Evolutionary conservation across 2,888 invertebrate species (phyloP), one percentile per base, ranked within the genome.

Genomic region (Bellardia pandia): DNA sequence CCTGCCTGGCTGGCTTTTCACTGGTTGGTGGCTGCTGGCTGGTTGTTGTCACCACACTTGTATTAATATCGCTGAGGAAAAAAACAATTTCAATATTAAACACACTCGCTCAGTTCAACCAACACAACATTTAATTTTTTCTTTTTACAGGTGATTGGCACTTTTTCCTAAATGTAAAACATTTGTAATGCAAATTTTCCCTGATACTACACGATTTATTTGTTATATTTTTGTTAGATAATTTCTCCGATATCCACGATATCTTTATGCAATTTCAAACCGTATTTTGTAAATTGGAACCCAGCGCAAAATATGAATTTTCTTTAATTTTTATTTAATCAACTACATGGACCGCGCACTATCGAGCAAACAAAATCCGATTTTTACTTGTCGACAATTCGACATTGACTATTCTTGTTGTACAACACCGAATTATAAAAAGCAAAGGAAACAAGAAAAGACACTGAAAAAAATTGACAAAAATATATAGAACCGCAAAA

Each of bases 371-470:
- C 45, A 75, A 78, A 86, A 83, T 23, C 77, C 86, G 83, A 83
- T 76, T 86, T 75, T 83, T 64, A 79, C 86, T 86, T 75, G 86
- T 86, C 83, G 83, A 86, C 83, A 76, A 86, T 79, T 86, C 86
- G 86, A 86, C 83, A 86, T 86, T 86, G 86, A 86, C 86, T 86
- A 86, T 82, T 86, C 48, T 66, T 81, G 64, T 81, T 85, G 64
- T 81, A 77, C 76, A 81, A 81, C 85, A 76, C 71, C 75, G 80
- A 72, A 80, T 56, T 71, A 76, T 62, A 58, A 85, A 58, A 40
- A 37, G 16, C 37, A 71, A 84, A 66, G 80, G 53, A 85, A 56
- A 85, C n/a, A 40, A 75, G 16, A 64, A 64, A 75, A 48, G 71
- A 75, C 75, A 83, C 76, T 53, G 71, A 23, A 71, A 77, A 42